phyloP scores from a whole-genome alignment of 1,140 invertebrate genomes.

The Drosophila leontia region DNA sequence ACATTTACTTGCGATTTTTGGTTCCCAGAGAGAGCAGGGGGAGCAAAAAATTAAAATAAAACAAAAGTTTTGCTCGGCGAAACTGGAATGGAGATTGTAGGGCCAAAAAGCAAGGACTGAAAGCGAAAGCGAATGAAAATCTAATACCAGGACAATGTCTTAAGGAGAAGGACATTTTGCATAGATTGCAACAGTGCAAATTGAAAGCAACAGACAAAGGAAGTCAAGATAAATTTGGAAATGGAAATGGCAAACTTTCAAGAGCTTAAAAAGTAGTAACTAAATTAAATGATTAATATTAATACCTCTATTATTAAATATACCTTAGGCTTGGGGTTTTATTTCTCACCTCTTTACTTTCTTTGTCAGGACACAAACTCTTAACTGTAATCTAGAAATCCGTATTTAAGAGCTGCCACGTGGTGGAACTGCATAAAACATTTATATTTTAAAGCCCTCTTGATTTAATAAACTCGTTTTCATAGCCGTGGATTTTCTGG shows the following conservation, averaged over 20 bases:
- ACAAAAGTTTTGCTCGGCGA: slow-evolving; percentile 53
- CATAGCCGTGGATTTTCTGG: slow-evolving; percentile 7
- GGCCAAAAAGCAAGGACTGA: not conserved
- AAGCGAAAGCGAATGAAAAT: slow-evolving; percentile 22
- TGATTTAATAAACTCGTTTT: slow-evolving; percentile 21
- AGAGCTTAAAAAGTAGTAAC: not conserved
- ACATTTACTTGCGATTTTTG: slow-evolving; percentile 60
- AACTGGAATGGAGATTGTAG: slow-evolving; percentile 29
- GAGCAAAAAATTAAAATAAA: slow-evolving; percentile 53
- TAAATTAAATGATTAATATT: not conserved
- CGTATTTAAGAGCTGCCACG: not conserved
- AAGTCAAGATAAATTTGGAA: slow-evolving; percentile 7
- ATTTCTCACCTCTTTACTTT: not conserved
- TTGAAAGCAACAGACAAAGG: slow-evolving; percentile 13
- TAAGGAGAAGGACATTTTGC: slow-evolving; percentile 6
- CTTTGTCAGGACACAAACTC: not conserved
- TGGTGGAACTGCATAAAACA: slow-evolving; percentile 4
- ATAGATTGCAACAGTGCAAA: slow-evolving; percentile 20
- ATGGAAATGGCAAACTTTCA: not conserved
- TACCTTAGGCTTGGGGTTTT: not conserved
- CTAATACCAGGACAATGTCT: slow-evolving; percentile 8
- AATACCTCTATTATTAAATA: not conserved
- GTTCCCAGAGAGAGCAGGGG: not conserved
- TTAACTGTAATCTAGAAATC: not conserved
- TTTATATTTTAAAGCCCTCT: slow-evolving; percentile 10